Conservation (phyloP, 2,888 invertebrate genomes). For the Itoplectis maculator region DNA sequence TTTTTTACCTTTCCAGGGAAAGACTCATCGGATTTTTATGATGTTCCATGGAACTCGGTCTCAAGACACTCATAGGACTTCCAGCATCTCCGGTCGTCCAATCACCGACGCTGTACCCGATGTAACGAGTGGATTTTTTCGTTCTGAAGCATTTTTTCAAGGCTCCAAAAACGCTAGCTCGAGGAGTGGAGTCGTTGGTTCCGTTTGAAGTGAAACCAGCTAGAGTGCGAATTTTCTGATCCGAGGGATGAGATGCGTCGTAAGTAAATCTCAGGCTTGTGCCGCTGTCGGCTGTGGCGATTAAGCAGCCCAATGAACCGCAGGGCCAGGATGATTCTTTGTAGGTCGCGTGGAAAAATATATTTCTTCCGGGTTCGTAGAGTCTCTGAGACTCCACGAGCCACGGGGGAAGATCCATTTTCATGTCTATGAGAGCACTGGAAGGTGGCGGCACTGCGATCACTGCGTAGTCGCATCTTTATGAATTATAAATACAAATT, state of each 20-base stretch:
- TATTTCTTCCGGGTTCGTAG: constrained; percentile 66
- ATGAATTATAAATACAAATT: constrained; percentile 23
- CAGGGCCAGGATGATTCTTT: constrained; percentile 60
- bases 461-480: constrained; percentile 75
- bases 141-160: constrained; percentile 67
- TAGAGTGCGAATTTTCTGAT: constrained; percentile 53
- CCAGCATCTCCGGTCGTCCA: constrained; percentile 51
- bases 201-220: constrained; percentile 72
- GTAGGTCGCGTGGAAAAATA: constrained; percentile 73
- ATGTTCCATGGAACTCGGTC: constrained; percentile 68
- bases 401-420: constrained; percentile 62
- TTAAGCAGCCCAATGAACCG: constrained; percentile 64
- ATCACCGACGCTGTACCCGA: constrained; percentile 64
- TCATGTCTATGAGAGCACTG: constrained; percentile 68
- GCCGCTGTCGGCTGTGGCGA: constrained; percentile 63
- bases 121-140: constrained; percentile 35
- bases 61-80: constrained; percentile 73
- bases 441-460: constrained; percentile 75
- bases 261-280: constrained; percentile 70
- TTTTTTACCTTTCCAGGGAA: constrained; percentile 69
- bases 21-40: constrained; percentile 68
- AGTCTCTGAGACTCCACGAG: constrained; percentile 59
- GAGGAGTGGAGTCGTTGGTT: not conserved
- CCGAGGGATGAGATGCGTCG: constrained; percentile 67
- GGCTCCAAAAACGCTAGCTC: constrained; percentile 35